Evolutionary conservation across 2,888 invertebrate genomes (phyloP), one percentile per base, ranked within the genome.

Genomic region (Drosophila nigricruria): DNA sequence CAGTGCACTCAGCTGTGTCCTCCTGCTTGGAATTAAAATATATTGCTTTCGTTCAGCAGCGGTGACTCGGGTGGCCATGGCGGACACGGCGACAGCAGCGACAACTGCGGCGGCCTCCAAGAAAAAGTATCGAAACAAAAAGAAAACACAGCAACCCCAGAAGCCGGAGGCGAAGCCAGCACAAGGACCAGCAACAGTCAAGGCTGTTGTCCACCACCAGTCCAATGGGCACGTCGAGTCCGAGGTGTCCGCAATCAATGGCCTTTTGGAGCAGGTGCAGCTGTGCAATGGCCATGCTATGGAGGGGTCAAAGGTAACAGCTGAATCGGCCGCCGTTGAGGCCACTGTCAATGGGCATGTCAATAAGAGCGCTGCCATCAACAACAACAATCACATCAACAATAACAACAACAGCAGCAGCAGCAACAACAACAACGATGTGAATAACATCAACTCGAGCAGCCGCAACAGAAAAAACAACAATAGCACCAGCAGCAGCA

Each of bases 121-220:
- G 53, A 84, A 84, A 12, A 84, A 85, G 60, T 82, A 52, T 43
- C 78, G 70, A 47, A 88, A 80, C 58, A 84, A 88, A 27, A 84
- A 87, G 68, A 82, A 80, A 60, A 50, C 58, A 59, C 78, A 75
- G 14, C 70, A 74, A 34, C 75, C 68, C 8, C 58, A 60, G 12
- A 77, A 78, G 52, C 20, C 45, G 9, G 70, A 63, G 12, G 8
- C 40, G 9, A 62, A 66, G 30, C 14, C 47, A 58, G 62, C 47
- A 36, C 56, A 57, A 36, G 61, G 50, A 18, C 38, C 47, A 38
- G 40, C 45, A 30, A n/a, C 23, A 32, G 43, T 23, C 42, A 25
- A 32, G 34, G 36, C 42, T 30, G 40, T n/a, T 36, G 52, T 16
- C 16, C 61, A 62, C 16, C 61, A 62, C 23, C 75, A 58, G 50